Conservation (phyloP, 2,797 vertebrate genomes). For the Lagorchestes hirsutus region DNA sequence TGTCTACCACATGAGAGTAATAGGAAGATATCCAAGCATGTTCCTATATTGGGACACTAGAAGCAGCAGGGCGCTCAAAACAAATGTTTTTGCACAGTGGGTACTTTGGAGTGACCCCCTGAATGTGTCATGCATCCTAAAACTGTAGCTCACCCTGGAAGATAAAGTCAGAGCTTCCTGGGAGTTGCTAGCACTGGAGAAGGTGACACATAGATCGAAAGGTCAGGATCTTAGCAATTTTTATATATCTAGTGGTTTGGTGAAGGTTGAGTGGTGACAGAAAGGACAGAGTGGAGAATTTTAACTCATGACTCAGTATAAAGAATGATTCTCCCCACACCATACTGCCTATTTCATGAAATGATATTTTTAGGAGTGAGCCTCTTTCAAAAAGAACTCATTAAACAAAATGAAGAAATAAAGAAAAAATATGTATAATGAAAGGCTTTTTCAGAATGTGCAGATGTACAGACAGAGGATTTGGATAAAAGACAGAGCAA, state of each 20-base stretch:
- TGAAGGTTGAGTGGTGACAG: background rate
- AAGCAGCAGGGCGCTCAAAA: background rate
- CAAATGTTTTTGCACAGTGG: background rate
- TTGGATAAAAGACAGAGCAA: background rate
- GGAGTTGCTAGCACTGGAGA: background rate
- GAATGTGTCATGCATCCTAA: background rate
- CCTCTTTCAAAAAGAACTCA: background rate
- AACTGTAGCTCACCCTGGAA: background rate
- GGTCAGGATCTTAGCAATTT: background rate
- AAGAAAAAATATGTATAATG: background rate
- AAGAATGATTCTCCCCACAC: background rate
- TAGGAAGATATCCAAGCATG: background rate
- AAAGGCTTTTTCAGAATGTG: background rate
- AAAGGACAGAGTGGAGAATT: background rate
- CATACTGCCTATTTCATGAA: background rate
- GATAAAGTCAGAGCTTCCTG: background rate
- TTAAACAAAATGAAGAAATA: background rate
- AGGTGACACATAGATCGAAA: background rate
- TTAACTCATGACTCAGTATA: background rate
- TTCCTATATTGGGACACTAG: background rate
- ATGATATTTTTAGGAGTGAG: background rate
- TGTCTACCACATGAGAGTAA: background rate
- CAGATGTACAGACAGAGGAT: background rate
- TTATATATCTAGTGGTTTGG: background rate
- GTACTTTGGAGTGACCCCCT: background rate